These are phyloP conservation scores for Leptopilina drosophilae DNA, from an alignment of 2,888 invertebrate genomes.

Conservation along the genomic window DNA sequence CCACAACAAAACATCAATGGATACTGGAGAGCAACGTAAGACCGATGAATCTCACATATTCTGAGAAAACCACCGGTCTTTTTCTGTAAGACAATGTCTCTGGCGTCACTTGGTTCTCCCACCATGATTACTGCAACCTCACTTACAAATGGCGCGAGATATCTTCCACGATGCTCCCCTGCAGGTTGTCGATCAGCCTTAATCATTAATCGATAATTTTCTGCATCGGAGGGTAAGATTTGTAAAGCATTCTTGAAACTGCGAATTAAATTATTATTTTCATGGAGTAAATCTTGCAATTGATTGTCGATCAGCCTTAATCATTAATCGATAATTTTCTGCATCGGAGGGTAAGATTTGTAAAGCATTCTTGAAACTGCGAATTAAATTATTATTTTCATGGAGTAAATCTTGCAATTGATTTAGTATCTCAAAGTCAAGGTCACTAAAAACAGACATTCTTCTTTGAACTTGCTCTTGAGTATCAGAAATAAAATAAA, in stretches of 20 bases:
- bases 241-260: slow-evolving; percentile 61
- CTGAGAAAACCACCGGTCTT: slow-evolving; percentile 50
- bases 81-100: slow-evolving; percentile 45
- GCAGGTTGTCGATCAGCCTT: slow-evolving; percentile 49
- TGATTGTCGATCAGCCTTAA: slow-evolving; percentile 48
- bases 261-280: slow-evolving; percentile 44
- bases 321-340: slow-evolving; percentile 45
- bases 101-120: slow-evolving; percentile 43
- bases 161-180: slow-evolving; percentile 49
- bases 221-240: slow-evolving; percentile 59
- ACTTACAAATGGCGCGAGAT: slow-evolving; percentile 57
- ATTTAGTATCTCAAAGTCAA: slow-evolving; percentile 42
- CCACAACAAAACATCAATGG: slow-evolving; percentile 67
- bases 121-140: slow-evolving; percentile 62
- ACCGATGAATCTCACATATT: slow-evolving; percentile 64
- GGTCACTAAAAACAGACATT: slow-evolving; percentile 27
- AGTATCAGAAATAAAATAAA: slow-evolving; percentile 39
- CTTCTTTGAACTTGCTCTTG: slow-evolving; percentile 44
- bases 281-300: slow-evolving; percentile 49
- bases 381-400: slow-evolving; percentile 45
- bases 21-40: slow-evolving; percentile 73
- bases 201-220: slow-evolving; percentile 47
- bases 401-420: slow-evolving; percentile 49
- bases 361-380: slow-evolving; percentile 59
- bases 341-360: slow-evolving; percentile 61